phyloP scores from a whole-genome alignment of 2,113 vertebrate species.

The Ictalurus furcatus region DNA sequence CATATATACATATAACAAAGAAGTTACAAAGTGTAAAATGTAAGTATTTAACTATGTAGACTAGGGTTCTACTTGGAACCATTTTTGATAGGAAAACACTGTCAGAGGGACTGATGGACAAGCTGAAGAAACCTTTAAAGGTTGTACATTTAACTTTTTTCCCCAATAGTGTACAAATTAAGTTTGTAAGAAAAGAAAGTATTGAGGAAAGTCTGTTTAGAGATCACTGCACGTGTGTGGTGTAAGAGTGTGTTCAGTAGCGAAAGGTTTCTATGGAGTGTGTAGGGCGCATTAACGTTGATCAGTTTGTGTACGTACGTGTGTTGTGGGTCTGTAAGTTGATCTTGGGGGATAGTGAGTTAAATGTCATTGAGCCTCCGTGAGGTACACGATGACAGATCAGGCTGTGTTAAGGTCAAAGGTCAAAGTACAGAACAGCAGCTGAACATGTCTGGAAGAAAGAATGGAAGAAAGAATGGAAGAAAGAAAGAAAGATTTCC shows the following conservation, averaged over 20 bases:
- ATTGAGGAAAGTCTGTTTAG: not conserved
- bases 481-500: not conserved
- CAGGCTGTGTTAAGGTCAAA: slow-evolving; percentile 53
- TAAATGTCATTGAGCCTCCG: slow-evolving; percentile 74
- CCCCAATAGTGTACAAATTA: not conserved
- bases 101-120: not conserved
- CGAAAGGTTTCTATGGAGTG: not conserved
- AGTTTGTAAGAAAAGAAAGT: not conserved
- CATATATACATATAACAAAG: not conserved
- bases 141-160: no score
- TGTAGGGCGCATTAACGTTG: slow-evolving; percentile 31
- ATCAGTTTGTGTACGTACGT: slow-evolving; percentile 11
- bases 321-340: slow-evolving; percentile 56
- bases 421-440: slow-evolving; percentile 40
- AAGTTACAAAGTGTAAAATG: not conserved
- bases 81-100: not conserved
- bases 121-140: not conserved
- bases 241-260: not conserved
- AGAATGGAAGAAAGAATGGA: not conserved
- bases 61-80: not conserved
- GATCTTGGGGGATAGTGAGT: slow-evolving; percentile 67
- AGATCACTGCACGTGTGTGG: not conserved
- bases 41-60: not conserved
- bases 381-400: slow-evolving; percentile 58
- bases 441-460: slow-evolving; percentile 26